Base-by-base conservation (phyloP, 2,888 invertebrate species). In the Xanthostigma xanthostigma region DNA sequence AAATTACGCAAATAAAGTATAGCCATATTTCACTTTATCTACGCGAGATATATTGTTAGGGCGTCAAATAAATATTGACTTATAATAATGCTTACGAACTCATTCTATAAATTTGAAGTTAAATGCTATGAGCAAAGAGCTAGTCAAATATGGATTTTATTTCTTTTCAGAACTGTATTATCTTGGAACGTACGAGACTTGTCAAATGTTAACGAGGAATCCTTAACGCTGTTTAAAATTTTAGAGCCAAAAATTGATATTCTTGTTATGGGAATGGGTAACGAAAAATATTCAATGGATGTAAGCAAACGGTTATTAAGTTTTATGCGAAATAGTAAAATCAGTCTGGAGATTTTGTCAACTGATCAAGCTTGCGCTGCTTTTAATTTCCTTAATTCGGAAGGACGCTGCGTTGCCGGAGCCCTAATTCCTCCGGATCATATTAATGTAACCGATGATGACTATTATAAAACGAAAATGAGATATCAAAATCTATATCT, bases 381-480 rank as follows among this genome's bases (percentile, higher is more conserved):
- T 0, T 97, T 89, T 66, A 97, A 96, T 70, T 96, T 92, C 62
- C 70, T 95, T 39, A 87, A 83, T 63, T 76, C 83, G 0, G 96
- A 97, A 65, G 78, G 79, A 44, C 71, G 84, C 50, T 76, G 72
- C 57, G 77, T 81, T 37, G 84, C 76, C 0, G 84, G 73, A 4
- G 84, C 79, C 1, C 58, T 87, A 37, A 76, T 87, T 53, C 86
- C 86, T 1, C 85, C 84, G 0, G 54, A 68, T 36, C 66, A 64
- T 36, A 56, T 79, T 3, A 53, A 64, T 0, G 64, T 73, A 45
- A 72, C 69, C 49, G 78, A 79, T 48, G 74, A 80, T 61, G 83
- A 83, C 60, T 62, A 76, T 57, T 55, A 79, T 14, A 63, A 66
- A 36, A 65, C 70, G 10, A 74, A 74, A 56, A 41, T 79, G 38